phyloP scores from a whole-genome alignment of 2,888 invertebrate species.

The Shargacucullia verbasci region DNA sequence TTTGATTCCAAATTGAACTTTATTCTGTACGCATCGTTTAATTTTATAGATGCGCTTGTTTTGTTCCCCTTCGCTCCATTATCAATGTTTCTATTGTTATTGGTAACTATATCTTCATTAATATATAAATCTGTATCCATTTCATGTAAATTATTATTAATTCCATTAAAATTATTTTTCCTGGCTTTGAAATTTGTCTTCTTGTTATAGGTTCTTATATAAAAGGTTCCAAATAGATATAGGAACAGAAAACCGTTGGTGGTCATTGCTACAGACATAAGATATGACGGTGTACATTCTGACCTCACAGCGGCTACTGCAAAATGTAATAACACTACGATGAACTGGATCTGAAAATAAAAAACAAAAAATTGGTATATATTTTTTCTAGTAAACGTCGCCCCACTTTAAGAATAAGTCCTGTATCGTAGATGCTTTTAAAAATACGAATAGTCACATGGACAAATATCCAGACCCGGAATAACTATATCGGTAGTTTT shows the following conservation, averaged over 20 bases:
- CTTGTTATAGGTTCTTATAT: slow-evolving; percentile 56
- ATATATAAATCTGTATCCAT: slow-evolving; percentile 2
- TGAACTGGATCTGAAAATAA: slow-evolving; percentile 66
- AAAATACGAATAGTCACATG: too few species aligned
- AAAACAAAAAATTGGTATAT: neutral
- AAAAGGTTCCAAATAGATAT: slow-evolving; percentile 66
- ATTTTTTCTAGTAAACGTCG: too few species aligned
- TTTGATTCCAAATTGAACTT: slow-evolving; percentile 33
- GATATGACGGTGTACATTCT: slow-evolving; percentile 62
- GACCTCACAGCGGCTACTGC: slow-evolving; percentile 41
- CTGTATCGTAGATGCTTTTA: too few species aligned
- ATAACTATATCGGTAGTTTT: too few species aligned
- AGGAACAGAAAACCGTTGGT: slow-evolving; percentile 58
- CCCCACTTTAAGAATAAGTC: too few species aligned
- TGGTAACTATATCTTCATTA: slow-evolving; percentile 11
- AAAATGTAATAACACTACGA: slow-evolving; percentile 55
- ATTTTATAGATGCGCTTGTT: slow-evolving; percentile 29
- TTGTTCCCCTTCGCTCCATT: neutral
- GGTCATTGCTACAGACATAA: slow-evolving; percentile 45
- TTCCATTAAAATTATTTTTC: neutral
- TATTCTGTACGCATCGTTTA: slow-evolving; percentile 35
- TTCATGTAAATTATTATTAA: neutral
- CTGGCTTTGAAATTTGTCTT: neutral
- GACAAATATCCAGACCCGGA: too few species aligned
- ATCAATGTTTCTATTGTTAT: neutral